Base-by-base conservation (phyloP, 2,113 vertebrate genomes). In the Fregetta grallaria region DNA sequence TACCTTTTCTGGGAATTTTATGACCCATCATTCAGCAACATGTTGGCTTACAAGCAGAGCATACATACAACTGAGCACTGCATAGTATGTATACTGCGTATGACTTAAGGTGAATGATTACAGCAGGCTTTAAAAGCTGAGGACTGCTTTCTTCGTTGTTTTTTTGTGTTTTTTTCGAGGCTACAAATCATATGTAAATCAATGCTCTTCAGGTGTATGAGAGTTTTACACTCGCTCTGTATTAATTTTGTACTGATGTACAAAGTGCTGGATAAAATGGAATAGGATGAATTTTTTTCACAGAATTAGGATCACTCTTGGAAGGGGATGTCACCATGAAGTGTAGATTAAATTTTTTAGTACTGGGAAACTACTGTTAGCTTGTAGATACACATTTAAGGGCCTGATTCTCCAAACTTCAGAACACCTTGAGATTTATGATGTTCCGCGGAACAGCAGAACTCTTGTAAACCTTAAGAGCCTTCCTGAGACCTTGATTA, bases 21-120 rank as follows among this genome's bases (percentile, higher is more conserved):
- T 68, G 75, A n/a, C 47, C 62, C 78, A 15, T 47, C 61, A 11
- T 44, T 27, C 20, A 23, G 2, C 23, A 44, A 3, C 5, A 29
- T 2, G 22, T 4, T 62, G 73, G 36, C 20, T 63, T 75, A 36
- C 22, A 68, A 82, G 68, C 44, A 74, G 65, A 58, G 38, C 20
- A n/a, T 4, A 8, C 47, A 13, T 49, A 36, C 10, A 27, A 1
- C 30, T 26, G 66, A 61, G 78, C 67, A 7, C 44, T n/a, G 49
- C 56, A 26, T 18, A 4, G 16, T 1, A 16, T 7, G 32, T 32
- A 4, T 13, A 2, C 22, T 7, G 15, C 4, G 1, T 3, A 7
- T 10, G 71, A 47, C 3, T 3, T 11, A 3, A 67, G 45, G 18
- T 1, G 16, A 66, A 6, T 2, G 21, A 45, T 29, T 55, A 34